Conservation (phyloP, 2,888 invertebrate genomes). For the Melanostoma scalare region DNA sequence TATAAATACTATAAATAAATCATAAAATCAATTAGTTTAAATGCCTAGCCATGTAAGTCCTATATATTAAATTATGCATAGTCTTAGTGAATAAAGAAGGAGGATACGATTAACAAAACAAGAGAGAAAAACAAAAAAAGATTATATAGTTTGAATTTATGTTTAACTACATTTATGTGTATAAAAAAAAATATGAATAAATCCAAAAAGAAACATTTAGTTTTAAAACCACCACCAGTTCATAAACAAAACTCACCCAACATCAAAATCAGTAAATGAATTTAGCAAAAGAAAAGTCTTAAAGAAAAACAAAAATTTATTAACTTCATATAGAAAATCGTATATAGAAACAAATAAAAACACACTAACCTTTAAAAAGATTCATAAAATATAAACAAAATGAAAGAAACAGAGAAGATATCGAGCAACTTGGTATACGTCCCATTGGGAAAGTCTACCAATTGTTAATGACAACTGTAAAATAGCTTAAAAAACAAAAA, state of each 20-base stretch:
- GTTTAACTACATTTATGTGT: conserved; percentile 68
- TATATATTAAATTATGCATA: conserved; percentile 72
- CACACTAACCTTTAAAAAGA: conserved; percentile 53
- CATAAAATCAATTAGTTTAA: conserved; percentile 71
- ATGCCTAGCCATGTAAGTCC: conserved; percentile 67
- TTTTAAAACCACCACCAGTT: conserved; percentile 31
- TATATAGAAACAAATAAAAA: conserved; percentile 50
- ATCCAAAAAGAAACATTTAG: conserved; percentile 69
- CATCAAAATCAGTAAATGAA: conserved; percentile 66
- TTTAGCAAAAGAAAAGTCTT: conserved; percentile 47
- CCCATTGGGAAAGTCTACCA: conserved; percentile 43
- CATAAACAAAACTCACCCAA: conserved; percentile 44
- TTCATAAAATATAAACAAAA: conserved; percentile 72
- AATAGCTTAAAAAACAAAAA: conserved; percentile 53
- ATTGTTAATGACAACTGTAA: conserved; percentile 64
- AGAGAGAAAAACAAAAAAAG: conserved; percentile 25
- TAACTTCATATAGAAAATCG: conserved; percentile 55
- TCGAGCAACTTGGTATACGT: conserved; percentile 72
- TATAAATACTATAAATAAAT: conserved; percentile 78
- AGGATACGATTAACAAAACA: conserved; percentile 54
- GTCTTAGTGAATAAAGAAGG: conserved; percentile 65
- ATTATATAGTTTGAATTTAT: conserved; percentile 59
- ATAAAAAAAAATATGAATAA: conserved; percentile 49
- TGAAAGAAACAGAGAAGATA: conserved; percentile 28
- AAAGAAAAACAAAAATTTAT: conserved; percentile 24